Evolutionary conservation across 35 echinoderm and acorn worm genomes (phyloP).

Genomic region (Eucidaris tribuloides): DNA sequence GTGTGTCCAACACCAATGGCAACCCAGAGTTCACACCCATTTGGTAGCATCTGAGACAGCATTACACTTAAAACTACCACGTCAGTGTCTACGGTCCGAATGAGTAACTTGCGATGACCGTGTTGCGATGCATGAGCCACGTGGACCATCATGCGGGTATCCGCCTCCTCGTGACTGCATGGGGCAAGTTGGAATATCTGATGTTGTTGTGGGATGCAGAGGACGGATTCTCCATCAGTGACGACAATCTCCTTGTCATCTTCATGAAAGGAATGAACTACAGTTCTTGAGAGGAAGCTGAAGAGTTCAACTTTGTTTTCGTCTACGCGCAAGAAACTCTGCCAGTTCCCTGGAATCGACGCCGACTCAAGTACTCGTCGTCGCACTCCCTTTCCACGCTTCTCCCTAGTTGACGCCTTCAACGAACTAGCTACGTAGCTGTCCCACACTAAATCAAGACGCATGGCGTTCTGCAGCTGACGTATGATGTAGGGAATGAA

Average conservation of each 20-base stretch:
- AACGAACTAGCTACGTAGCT: background rate
- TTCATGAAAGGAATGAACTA: background rate
- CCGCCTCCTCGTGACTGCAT: conserved; percentile 57
- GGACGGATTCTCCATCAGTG: background rate
- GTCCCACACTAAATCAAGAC: conserved; percentile 36
- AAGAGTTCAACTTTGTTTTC: conserved; percentile 57
- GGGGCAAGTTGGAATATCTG: conserved; percentile 4
- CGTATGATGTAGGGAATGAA: conserved; percentile 26
- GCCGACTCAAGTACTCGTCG: conserved; percentile 26
- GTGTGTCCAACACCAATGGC: background rate
- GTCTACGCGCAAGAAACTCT: conserved; percentile 46
- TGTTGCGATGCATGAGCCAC: background rate
- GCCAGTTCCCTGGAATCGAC: conserved; percentile 42
- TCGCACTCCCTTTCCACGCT: conserved; percentile 47
- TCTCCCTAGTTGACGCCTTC: conserved; percentile 26
- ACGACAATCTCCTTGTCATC: conserved; percentile 24
- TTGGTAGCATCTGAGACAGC: background rate
- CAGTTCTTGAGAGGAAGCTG: conserved; percentile 21
- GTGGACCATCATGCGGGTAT: conserved; percentile 42
- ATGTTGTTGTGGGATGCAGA: background rate
- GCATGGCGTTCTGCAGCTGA: background rate
- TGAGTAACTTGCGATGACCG: background rate
- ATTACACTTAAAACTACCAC: conserved; percentile 25
- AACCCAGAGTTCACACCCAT: background rate
- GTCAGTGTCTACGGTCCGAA: conserved; percentile 54